Evolutionary conservation across 2,888 invertebrate species (phyloP), one percentile per base, ranked within the genome.

Genomic region (Patella ulyssiponensis): DNA sequence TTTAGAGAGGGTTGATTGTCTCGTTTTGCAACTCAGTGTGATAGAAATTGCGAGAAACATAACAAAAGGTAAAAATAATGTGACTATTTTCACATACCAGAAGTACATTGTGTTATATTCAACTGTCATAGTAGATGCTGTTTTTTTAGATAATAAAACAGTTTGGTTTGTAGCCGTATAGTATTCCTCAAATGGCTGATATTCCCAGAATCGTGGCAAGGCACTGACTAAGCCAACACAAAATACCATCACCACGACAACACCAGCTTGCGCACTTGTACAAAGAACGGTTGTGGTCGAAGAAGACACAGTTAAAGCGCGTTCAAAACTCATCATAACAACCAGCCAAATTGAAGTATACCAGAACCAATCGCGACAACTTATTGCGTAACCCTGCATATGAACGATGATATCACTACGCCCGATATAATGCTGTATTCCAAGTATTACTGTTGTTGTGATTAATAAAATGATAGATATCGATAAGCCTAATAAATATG

Each of bases 171-270:
- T 82, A 23, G 75, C 74, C 64, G 79, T 80, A 78, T 87, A 85
- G 27, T 81, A 79, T 51, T 80, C 79, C 73, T 80, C 81, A 17
- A 78, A 73, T 7, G 84, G 84, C 64, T 88, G 86, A 78, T 88
- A 90, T 80, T 90, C 89, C 90, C 90, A 91, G 82, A 89, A 88
- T 54, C 89, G 84, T 17, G 91, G 91, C 58, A 91, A 80, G 14
- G 90, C 86, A 80, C 89, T 89, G 77, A 90, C 85, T 44, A 89
- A 81, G 15, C 90, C 88, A 15, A 91, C 88, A 54, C 84, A 82
- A 79, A 85, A 88, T 3, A 90, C 89, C 82, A 90, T 84, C 70
- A 85, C 80, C 12, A 86, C 87, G 52, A 89, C 87, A 27, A 89
- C 83, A 44, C 86, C 85, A 3, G 90, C 88, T 81, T 90, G 90